Evolutionary conservation across 2,797 vertebrate species (phyloP), one percentile per base, ranked within the genome.

Genomic region (Aphelocoma californica): DNA sequence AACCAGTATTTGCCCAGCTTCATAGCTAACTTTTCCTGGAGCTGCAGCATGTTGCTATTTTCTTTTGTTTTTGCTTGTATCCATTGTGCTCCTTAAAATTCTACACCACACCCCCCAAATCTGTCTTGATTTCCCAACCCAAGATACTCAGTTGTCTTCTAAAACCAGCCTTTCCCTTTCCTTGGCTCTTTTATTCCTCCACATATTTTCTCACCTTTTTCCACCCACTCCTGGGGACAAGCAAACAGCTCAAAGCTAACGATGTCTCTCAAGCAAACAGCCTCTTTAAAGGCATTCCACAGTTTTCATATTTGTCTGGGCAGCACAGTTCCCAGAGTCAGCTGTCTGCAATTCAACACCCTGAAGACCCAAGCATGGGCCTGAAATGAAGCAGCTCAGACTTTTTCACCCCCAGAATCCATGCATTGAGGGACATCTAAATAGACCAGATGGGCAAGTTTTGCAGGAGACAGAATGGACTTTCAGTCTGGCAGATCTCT

Each of bases 251-350:
- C 80, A 73, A 32, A 92, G 70, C 54, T 75, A 67, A 80, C 0
- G 1, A 78, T n/a, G 72, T 56, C 73, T 88, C 70, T 73, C 95
- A 96, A 78, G 80, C 93, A 96, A 97, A 95, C 96, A 97, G 96
- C 92, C 89, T 93, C 80, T 92, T 87, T 73, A 62, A 73, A 93
- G 54, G 28, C 64, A 80, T 74, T 86, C 81, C 56, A 74, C 9
- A 31, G 71, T 89, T 95, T 83, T 47, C 81, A 80, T 64, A 19
- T 92, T 86, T 75, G 53, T 86, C 61, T 74, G 81, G 56, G 64
- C 34, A 88, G 78, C n/a, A 29, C 34, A 26, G 65, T 31, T 92
- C 36, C 71, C 74, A 89, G 51, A 66, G 53, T 40, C 73, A 91
- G 42, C 36, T 4, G 2, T 34, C 57, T 85, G 71, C 67, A 67